These are phyloP conservation scores for Galaxias olidus DNA, from an alignment of 2,797 vertebrate genomes.

Conservation along the genomic window DNA sequence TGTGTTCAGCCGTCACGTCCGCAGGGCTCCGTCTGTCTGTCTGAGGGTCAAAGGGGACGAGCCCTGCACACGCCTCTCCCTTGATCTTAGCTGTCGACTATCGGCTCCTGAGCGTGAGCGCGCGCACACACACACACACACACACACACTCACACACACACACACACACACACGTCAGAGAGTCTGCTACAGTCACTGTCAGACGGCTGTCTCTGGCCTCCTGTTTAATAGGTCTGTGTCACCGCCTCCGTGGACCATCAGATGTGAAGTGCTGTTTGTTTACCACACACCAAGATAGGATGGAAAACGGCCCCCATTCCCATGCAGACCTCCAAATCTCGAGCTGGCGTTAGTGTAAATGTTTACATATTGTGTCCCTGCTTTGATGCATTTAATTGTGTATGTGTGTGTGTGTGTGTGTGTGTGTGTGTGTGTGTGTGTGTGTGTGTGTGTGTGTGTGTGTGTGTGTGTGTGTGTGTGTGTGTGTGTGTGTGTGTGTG, in stretches of 20 bases:
- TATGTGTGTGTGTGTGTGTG: conserved; percentile 18
- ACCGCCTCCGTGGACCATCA: no score
- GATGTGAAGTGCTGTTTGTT: not conserved
- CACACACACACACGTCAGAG: not conserved
- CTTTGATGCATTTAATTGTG: conserved; percentile 52
- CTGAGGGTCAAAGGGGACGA: conserved; percentile 58
- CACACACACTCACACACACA: not conserved
- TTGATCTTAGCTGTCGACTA: not conserved
- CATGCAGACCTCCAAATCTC: not conserved
- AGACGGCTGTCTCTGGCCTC: not conserved
- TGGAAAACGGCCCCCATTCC: not conserved
- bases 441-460: conserved; percentile 19
- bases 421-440: conserved; percentile 27
- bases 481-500: conserved; percentile 19
- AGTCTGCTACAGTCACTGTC: not conserved
- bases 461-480: conserved; percentile 27
- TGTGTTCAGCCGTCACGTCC: conserved; percentile 54
- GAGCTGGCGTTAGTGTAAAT: conserved; percentile 34
- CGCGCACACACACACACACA: not conserved
- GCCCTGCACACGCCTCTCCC: conserved; percentile 42
- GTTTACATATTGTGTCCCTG: conserved; percentile 39
- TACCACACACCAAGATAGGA: not conserved
- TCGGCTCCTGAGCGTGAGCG: not conserved
- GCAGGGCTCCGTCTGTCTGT: conserved; percentile 46
- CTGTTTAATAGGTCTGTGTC: no score